phyloP scores from a whole-genome alignment of 1,140 invertebrate species.

The Orius insidiosus region DNA sequence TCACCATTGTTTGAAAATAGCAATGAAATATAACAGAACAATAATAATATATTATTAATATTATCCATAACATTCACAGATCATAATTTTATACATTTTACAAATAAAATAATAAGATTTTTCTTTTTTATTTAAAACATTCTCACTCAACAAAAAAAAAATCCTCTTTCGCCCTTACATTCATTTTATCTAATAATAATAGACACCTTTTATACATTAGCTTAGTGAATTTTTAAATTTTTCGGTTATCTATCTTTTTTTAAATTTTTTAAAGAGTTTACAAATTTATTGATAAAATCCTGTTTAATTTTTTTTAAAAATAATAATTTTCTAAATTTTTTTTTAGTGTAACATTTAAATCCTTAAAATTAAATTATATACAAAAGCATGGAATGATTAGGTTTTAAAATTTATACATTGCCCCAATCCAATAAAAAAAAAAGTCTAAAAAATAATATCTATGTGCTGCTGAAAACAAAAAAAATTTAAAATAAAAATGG shows the following conservation, averaged over 20 bases:
- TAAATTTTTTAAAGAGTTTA: neutral
- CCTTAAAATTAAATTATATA: conserved; percentile 1
- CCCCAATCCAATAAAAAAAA: neutral
- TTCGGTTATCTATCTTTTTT: conserved; percentile 1
- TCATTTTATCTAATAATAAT: conserved; percentile 8
- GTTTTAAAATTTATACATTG: neutral
- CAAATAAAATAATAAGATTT: conserved; percentile 5
- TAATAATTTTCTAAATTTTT: conserved; percentile 1
- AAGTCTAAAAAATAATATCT: neutral
- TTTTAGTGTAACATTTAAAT: conserved; percentile 3
- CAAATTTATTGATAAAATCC: neutral
- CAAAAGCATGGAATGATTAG: neutral
- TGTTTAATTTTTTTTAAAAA: neutral
- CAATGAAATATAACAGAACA: conserved; percentile 15
- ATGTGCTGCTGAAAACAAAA: neutral
- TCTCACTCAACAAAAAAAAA: neutral
- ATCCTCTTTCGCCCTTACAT: neutral
- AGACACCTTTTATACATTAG: conserved; percentile 8
- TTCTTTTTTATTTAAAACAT: neutral
- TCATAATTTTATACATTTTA: conserved; percentile 3
- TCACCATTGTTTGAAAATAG: conserved; percentile 15
- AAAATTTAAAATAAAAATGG: neutral
- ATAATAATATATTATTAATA: conserved; percentile 2
- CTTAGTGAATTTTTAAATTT: neutral
- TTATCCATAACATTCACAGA: no score